Evolutionary conservation across 2,888 invertebrate species (phyloP).

Genomic region (Agriopis leucophaearia): DNA sequence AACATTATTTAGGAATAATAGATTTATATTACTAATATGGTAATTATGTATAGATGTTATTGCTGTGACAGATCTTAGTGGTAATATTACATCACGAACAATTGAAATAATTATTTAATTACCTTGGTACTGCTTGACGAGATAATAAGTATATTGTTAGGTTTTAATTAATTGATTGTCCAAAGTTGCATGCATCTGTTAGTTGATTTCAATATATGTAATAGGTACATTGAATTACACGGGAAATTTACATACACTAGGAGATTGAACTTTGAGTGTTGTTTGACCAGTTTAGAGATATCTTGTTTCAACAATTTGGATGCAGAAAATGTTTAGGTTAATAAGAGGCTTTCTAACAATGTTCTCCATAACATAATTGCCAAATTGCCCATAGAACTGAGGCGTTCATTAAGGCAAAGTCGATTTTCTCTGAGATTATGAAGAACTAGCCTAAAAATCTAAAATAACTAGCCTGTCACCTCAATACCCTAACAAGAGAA

Average conservation of each 20-base stretch:
- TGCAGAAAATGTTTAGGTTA: constrained; percentile 14
- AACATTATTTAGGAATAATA: no score
- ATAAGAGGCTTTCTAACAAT: constrained; percentile 31
- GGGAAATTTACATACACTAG: constrained; percentile 31
- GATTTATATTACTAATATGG: no score
- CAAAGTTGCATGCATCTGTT: constrained; percentile 18
- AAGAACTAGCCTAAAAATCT: background rate
- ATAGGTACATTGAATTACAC: constrained; percentile 21
- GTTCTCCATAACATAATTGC: constrained; percentile 12
- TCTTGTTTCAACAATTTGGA: constrained; percentile 16
- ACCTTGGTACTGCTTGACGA: background rate
- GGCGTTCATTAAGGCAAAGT: background rate
- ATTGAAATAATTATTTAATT: no score
- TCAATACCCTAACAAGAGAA: constrained; percentile 32
- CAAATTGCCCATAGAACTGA: constrained; percentile 1
- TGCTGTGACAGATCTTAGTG: no score
- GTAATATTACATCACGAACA: no score
- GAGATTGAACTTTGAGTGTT: constrained; percentile 30
- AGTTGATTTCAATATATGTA: constrained; percentile 19
- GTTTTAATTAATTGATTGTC: constrained; percentile 2
- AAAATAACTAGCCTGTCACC: constrained; percentile 9
- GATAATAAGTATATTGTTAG: background rate
- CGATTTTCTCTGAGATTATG: background rate
- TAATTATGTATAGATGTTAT: no score
- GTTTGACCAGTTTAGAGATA: constrained; percentile 29